Percentiles rank a stretch among this genome's conserved stretches.
Evolutionary conservation across 2,113 vertebrate genomes (phyloP).

Genomic region (Procavia capensis): DNA sequence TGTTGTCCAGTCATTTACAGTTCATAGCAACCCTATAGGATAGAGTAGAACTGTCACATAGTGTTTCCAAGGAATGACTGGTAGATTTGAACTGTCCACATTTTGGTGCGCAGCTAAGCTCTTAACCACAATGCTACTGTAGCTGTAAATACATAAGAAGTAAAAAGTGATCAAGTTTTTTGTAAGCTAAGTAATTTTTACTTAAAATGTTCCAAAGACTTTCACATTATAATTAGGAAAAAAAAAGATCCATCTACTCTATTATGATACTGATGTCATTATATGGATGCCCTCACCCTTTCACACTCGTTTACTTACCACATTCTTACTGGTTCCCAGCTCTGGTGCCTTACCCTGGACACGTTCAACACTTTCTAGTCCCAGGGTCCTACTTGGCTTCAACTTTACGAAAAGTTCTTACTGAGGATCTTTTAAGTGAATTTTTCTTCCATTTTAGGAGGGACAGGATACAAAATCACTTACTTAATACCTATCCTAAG

Average conservation of each 20-base stretch:
- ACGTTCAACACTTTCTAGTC: not conserved
- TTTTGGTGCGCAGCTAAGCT: too few species aligned
- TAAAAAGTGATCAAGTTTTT: not conserved
- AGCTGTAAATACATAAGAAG: not conserved
- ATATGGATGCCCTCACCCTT: not conserved
- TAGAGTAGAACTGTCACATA: too few species aligned
- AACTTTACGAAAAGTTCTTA: not conserved
- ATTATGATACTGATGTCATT: not conserved
- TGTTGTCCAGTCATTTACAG: too few species aligned
- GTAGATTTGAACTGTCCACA: too few species aligned
- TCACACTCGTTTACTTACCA: not conserved
- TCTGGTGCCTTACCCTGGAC: too few species aligned
- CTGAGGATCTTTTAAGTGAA: not conserved
- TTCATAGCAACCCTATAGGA: too few species aligned
- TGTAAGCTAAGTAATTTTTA: not conserved
- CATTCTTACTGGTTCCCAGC: not conserved
- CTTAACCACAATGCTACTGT: too few species aligned
- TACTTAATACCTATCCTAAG: too few species aligned
- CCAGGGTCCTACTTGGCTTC: too few species aligned
- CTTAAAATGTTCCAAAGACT: not conserved
- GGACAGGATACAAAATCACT: not conserved
- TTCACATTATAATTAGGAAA: not conserved
- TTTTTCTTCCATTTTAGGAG: not conserved
- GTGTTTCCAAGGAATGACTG: too few species aligned
- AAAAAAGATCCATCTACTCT: not conserved